Conservation (phyloP, 2,113 vertebrate species). For the Phrynosoma platyrhinos region DNA sequence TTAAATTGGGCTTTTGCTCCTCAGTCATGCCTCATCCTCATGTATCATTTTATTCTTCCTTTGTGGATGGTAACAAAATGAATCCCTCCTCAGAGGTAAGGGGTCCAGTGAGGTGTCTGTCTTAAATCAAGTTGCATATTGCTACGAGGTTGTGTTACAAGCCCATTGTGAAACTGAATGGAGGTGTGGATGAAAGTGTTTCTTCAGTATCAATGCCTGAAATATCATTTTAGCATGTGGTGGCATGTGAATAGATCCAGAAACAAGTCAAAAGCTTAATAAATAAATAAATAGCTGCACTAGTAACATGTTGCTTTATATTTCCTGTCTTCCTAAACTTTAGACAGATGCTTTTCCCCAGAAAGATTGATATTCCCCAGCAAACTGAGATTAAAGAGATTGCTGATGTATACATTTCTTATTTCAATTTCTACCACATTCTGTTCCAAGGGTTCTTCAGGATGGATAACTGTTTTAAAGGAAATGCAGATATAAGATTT, state of each 20-base stretch:
- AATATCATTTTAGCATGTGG: not conserved
- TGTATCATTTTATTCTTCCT: no score
- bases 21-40: no score
- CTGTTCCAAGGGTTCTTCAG: not conserved
- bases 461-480: conserved; percentile 8
- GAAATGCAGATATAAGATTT: not conserved
- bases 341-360: not conserved
- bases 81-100: not conserved
- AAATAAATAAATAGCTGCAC: not conserved
- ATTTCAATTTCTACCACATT: conserved; percentile 7
- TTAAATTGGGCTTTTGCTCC: no score
- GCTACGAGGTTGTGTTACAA: not conserved
- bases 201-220: not conserved
- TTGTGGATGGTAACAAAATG: no score
- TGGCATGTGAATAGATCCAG: not conserved
- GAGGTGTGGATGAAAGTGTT: not conserved
- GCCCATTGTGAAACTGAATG: not conserved
- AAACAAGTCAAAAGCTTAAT: not conserved
- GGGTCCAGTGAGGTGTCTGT: not conserved
- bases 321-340: not conserved
- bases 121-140: not conserved
- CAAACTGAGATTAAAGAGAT: conserved; percentile 13
- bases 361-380: conserved; percentile 14
- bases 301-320: conserved; percentile 5
- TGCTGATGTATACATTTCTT: conserved; percentile 22